Evolutionary conservation across 2,888 invertebrate species (phyloP).

Genomic region (Stegana nigrithorax): DNA sequence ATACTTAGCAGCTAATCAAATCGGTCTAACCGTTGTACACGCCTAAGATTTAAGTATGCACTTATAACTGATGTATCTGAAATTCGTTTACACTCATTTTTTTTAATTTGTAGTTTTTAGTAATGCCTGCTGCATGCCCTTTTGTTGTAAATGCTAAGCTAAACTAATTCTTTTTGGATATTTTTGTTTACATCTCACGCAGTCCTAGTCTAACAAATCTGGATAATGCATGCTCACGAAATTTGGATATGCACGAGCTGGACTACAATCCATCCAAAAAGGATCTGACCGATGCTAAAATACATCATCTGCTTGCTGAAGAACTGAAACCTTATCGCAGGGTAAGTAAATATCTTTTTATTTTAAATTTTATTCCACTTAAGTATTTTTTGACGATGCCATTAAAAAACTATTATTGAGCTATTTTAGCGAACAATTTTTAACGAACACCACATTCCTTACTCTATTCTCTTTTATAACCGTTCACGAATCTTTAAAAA

Average conservation of each 20-base stretch:
- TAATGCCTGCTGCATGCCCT: background rate
- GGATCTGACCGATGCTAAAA: constrained; percentile 92
- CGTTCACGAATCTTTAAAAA: too few relatives aligned
- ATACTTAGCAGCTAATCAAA: too few relatives aligned
- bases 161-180: constrained; percentile 18
- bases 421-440: constrained; percentile 4
- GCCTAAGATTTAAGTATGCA: constrained; percentile 11
- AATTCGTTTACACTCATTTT: constrained; percentile 64
- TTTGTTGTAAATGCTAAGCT: too few relatives aligned
- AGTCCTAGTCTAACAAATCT: constrained; percentile 88
- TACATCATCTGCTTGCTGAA: constrained; percentile 91
- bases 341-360: too few relatives aligned
- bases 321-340: constrained; percentile 89
- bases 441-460: too few relatives aligned
- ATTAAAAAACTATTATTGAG: background rate
- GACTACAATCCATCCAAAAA: constrained; percentile 93
- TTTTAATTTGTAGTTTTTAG: constrained; percentile 19
- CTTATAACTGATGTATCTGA: too few relatives aligned
- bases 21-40: too few relatives aligned
- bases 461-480: too few relatives aligned
- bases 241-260: constrained; percentile 92
- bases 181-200: constrained; percentile 28
- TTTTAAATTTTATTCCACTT: too few relatives aligned
- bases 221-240: constrained; percentile 84
- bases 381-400: too few relatives aligned